Base-by-base conservation (phyloP, 2,797 vertebrate genomes). In the Acridotheres tristis region DNA sequence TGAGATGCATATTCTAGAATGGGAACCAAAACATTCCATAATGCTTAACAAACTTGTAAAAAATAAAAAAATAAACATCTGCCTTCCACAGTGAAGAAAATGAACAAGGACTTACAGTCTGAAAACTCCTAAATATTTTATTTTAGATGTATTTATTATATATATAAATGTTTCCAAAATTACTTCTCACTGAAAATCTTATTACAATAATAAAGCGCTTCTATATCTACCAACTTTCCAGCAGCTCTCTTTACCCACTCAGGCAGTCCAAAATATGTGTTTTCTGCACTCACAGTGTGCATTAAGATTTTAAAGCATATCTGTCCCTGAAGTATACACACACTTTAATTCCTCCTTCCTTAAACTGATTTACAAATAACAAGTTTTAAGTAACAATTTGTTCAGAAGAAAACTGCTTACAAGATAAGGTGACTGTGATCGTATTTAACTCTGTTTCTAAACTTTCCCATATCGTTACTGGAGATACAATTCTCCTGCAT, bases 21-120 rank as follows among this genome's bases (percentile, higher is more conserved):
- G 34, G 72, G 91, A 97, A 95, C 73, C 68, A 97, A 95, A 97
- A 96, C 90, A 95, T 58, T 88, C 69, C 95, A 94, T 94, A 90
- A 96, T 97, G 88, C 89, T 85, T 94, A 93, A 93, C 67, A 43
- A 96, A 93, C 91, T 95, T 96, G 94, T 96, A 95, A 96, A 89
- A 95, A 95, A 93, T 85, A 95, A 96, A 96, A 94, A 97, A 97
- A 97, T 92, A 97, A 97, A 97, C 90, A 93, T 81, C 68, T 96
- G 93, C 81, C 73, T 96, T 93, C 73, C 62, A 90, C 59, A 69
- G 85, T 0, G 18, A 89, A 90, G 78, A 58, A 91, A 94, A 50
- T 43, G 81, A 93, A 95, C 86, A 93, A 94, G 82, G 87, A 73
- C 74, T 87, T 91, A 93, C 91, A 93, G 91, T 96, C 53, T 75